Evolutionary conservation across 2,888 invertebrate genomes (phyloP), one percentile per base, ranked within the genome.

Genomic region (Phortica okadai): DNA sequence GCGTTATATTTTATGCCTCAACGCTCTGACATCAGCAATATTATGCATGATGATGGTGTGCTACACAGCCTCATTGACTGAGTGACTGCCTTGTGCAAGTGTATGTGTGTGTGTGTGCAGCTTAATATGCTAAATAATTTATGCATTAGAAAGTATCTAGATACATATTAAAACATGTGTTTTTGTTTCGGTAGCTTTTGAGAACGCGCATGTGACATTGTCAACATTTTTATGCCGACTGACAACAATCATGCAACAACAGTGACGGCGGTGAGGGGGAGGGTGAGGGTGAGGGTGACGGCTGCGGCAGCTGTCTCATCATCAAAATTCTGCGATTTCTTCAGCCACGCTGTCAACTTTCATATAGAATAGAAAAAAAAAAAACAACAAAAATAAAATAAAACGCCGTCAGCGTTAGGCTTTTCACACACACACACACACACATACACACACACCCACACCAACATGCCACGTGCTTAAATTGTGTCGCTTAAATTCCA

Each of bases 101-200:
- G 77, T 75, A 64, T 67, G 64, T 67, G 64, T 73, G 75, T 67
- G 74, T 77, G 83, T 82, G 82, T 82, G 14, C 21, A 25, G 62
- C 62, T 62, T 62, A 62, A 62, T 62, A 62, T 62, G 62, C 21
- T 62, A 62, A 62, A 62, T 62, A 62, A 62, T 62, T 62, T 62
- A 62, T 62, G 62, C 62, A 62, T 62, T 62, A 62, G 62, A 62
- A 62, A 62, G 62, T 62, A 21, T 16, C 25, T 62, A 25, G 21
- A 21, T 62, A 25, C 25, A 62, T 25, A 21, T 16, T 56, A 56
- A 56, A 56, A 8, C 62, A 62, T 62, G 10, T 62, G 25, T 62
- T 62, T 33, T 33, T 5, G 33, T 33, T 33, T 33, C 33, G 50
- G 50, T 3, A 11, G 6, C 50, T 50, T 50, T 8, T 8, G 8